Conservation (phyloP, 2,888 invertebrate genomes). For the Caenorhabditis sp. region DNA sequence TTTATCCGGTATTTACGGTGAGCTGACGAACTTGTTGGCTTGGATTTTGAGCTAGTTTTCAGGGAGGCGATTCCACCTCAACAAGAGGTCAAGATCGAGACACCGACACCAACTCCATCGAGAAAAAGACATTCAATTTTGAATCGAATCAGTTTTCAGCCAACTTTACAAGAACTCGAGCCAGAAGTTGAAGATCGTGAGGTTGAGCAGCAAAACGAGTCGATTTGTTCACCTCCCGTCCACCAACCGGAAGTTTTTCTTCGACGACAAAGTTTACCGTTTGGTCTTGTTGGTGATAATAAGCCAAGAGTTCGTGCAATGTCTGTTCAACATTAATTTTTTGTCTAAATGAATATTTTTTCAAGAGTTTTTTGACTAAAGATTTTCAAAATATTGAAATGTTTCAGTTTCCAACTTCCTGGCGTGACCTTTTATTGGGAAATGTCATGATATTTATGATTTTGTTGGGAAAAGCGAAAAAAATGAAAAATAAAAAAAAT, state of each 20-base stretch:
- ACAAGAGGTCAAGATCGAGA: slow-evolving; percentile 1
- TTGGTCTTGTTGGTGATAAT: slow-evolving; percentile 13
- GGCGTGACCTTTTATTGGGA: too few relatives aligned
- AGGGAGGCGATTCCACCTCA: slow-evolving; percentile 31
- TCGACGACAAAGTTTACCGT: slow-evolving; percentile 30
- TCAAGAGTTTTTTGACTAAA: too few relatives aligned
- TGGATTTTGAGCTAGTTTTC: too few relatives aligned
- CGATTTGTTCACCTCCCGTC: slow-evolving; percentile 34
- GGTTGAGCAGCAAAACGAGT: slow-evolving; percentile 13
- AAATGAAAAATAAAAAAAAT: background rate
- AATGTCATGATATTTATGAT: too few relatives aligned
- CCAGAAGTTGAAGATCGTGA: slow-evolving; percentile 40
- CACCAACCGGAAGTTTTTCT: slow-evolving; percentile 36
- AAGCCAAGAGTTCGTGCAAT: slow-evolving; percentile 18
- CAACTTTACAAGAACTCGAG: slow-evolving; percentile 41
- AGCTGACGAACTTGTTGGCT: too few relatives aligned
- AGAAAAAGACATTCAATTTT: slow-evolving; percentile 42
- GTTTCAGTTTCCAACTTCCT: too few relatives aligned
- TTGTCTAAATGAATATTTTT: background rate
- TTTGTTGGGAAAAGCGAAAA: too few relatives aligned
- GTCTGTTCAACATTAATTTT: slow-evolving; percentile 30
- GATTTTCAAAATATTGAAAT: too few relatives aligned
- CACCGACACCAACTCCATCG: slow-evolving; percentile 12
- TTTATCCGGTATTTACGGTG: slow-evolving; percentile 43
- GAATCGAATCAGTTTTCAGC: slow-evolving; percentile 45